phyloP scores from a whole-genome alignment of 2,113 vertebrate genomes.

The Calidris pygmaea region DNA sequence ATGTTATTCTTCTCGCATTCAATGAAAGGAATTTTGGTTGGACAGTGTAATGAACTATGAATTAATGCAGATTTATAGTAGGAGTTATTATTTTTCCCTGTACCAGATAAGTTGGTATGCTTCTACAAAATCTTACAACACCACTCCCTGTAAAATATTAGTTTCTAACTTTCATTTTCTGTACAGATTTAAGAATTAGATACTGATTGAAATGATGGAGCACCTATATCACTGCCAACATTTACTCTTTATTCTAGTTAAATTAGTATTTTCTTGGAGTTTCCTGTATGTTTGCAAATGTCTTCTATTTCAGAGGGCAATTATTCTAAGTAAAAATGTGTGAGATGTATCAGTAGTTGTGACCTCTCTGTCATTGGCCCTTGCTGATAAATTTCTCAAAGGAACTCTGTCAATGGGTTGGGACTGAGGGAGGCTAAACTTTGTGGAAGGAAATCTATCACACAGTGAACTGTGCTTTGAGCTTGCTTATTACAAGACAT shows the following conservation, averaged over 20 bases:
- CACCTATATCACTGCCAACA: neutral
- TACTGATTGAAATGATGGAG: neutral
- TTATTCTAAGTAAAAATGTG: conserved; percentile 9
- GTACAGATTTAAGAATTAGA: neutral
- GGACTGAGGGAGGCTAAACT: conserved; percentile 4
- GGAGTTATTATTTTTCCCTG: neutral
- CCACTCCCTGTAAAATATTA: neutral
- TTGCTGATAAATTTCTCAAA: conserved; percentile 11
- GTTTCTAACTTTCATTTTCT: neutral
- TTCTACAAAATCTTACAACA: neutral
- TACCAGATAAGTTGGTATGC: neutral
- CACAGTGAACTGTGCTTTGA: conserved; percentile 15
- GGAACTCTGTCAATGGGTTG: neutral
- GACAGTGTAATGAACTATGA: neutral
- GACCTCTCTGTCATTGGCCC: conserved; percentile 25
- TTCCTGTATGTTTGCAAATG: neutral
- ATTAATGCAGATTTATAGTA: neutral
- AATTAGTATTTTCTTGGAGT: neutral
- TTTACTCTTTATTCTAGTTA: neutral
- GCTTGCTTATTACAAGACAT: conserved; percentile 28
- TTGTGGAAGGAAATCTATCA: conserved; percentile 53
- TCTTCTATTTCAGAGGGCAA: neutral
- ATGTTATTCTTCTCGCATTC: neutral
- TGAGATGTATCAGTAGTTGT: neutral
- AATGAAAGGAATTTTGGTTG: neutral